Base-by-base conservation (phyloP, 2,797 vertebrate species). In the Liparis tanakae region DNA sequence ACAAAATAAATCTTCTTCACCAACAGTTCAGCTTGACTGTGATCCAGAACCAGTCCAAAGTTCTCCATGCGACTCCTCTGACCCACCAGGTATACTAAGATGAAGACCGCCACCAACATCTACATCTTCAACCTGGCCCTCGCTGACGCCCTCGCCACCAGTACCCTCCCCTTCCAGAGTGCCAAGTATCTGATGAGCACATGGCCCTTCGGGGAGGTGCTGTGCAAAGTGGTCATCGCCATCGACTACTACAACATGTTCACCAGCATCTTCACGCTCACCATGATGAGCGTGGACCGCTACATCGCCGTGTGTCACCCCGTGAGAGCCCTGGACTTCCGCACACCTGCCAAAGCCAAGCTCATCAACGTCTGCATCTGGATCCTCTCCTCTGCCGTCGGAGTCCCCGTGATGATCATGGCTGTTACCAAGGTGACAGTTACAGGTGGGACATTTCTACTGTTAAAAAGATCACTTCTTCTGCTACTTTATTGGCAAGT, bases 181-280 rank as follows among this genome's bases (percentile, higher is more conserved):
- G 93, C 97, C 86, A 99, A 98, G 87, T 98, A 97, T 88, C 92
- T 99, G 86, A 96, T 99, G 98, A 93, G 92, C 69, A 98, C 96
- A 0, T 99, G 98, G 98, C 97, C 98, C 1, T 99, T 99, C 0
- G 98, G 98, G 4, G 92, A 98, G 85, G 89, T 95, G 56, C 85
- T 99, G 85, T 99, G 98, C 86, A 99, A 99, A 86, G 83, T 94
- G 0, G 94, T 99, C 70, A 95, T 99, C 6, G 97, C 96, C 88
- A 98, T 98, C 0, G 98, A 99, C 93, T 99, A 99, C 93, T 99
- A 99, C 93, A 99, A 99, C 84, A 99, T 99, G 98, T 99, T 99
- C 92, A 99, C 97, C 82, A 99, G 98, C 87, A 99, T 97, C 93
- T 97, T 99, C 87, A 99, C 97, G 0, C 96, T 99, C 83, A 99